Percentiles rank a stretch among this genome's conserved stretches.
Conservation (phyloP, 2,888 invertebrate species). For the Drosophila ezoana region DNA sequence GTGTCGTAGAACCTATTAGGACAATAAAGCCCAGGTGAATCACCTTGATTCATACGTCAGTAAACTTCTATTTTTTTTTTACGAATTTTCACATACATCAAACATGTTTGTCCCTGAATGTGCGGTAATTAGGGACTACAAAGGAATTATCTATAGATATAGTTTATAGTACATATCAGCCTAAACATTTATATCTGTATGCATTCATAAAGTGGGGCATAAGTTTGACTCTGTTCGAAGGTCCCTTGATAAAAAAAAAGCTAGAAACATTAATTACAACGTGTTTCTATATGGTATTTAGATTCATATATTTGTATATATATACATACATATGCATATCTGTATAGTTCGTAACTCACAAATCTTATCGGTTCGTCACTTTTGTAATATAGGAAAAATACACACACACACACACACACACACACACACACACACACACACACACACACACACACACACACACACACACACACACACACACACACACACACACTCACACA, state of each 20-base stretch:
- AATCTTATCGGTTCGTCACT: constrained; percentile 47
- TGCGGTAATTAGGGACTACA: neutral
- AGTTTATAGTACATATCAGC: neutral
- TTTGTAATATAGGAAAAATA: constrained; percentile 23
- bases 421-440: constrained; percentile 9
- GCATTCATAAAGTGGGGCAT: neutral
- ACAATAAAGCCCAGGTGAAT: constrained; percentile 4
- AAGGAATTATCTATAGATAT: neutral
- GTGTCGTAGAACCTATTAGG: neutral
- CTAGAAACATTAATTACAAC: neutral
- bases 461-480: constrained; percentile 13
- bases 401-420: constrained; percentile 13
- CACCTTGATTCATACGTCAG: neutral
- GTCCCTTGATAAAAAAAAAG: constrained; percentile 5
- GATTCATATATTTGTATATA: neutral
- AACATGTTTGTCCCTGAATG: constrained; percentile 2
- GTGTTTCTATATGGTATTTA: neutral
- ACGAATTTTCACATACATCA: neutral
- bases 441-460: constrained; percentile 10
- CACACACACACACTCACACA: constrained; percentile 9
- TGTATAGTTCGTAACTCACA: constrained; percentile 19
- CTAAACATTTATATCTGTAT: neutral
- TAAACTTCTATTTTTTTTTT: too few relatives aligned
- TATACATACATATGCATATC: constrained; percentile 4
- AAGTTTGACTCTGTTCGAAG: neutral